These are phyloP conservation scores for Hyposoter didymator DNA, from an alignment of 2,888 invertebrate species.

Conservation along the genomic window DNA sequence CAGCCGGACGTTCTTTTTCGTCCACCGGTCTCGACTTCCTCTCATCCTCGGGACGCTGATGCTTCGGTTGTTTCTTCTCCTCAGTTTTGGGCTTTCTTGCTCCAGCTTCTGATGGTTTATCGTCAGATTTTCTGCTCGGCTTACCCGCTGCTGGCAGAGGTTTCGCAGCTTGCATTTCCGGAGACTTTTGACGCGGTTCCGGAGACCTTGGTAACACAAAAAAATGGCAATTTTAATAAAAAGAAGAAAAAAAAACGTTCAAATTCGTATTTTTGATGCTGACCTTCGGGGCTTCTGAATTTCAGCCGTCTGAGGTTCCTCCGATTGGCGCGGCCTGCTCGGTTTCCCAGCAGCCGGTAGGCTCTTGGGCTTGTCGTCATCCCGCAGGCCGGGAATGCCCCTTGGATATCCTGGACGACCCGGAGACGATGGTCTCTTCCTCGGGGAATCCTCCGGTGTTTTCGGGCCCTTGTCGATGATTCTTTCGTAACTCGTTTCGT, in stretches of 20 bases:
- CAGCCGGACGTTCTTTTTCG: constrained; percentile 60
- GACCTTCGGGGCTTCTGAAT: constrained; percentile 72
- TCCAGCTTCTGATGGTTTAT: constrained; percentile 19
- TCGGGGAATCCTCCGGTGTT: constrained; percentile 71
- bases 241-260: constrained; percentile 2
- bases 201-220: constrained; percentile 66
- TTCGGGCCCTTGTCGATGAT: constrained; percentile 67
- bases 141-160: constrained; percentile 77
- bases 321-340: constrained; percentile 74
- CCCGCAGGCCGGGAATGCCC: constrained; percentile 79
- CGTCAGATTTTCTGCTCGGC: constrained; percentile 71
- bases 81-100: constrained; percentile 55
- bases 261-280: constrained; percentile 3
- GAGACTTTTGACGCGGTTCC: constrained; percentile 72
- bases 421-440: constrained; percentile 70
- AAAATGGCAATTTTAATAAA: constrained; percentile 38
- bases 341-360: constrained; percentile 80
- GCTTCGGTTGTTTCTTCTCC: constrained; percentile 58
- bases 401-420: constrained; percentile 77
- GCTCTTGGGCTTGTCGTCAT: constrained; percentile 79
- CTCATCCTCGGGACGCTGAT: constrained; percentile 47
- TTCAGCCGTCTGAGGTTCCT: constrained; percentile 70
- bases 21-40: constrained; percentile 70
- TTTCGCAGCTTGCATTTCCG: constrained; percentile 73
- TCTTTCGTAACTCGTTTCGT: constrained; percentile 76